These are phyloP conservation scores for Pampusana beccarii DNA, from an alignment of 2,113 vertebrate genomes.

Conservation along the genomic window DNA sequence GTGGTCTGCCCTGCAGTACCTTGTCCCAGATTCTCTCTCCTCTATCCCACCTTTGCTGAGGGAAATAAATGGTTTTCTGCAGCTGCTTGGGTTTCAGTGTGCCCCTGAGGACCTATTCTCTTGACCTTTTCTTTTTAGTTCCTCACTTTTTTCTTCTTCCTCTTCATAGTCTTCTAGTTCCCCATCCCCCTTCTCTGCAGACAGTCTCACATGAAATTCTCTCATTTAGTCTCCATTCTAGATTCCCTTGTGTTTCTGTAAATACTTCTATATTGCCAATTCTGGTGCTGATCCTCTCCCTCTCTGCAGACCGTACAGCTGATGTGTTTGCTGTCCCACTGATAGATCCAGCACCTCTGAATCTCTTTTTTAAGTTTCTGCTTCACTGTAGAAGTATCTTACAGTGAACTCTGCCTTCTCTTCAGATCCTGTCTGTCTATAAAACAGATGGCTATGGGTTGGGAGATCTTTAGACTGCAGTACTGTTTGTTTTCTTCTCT, in stretches of 20 bases:
- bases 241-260: not conserved
- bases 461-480: not conserved
- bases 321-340: not conserved
- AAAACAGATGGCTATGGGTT: not conserved
- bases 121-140: not conserved
- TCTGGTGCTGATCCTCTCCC: fast-evolving
- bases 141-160: not conserved
- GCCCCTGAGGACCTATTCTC: fast-evolving
- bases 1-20: not conserved
- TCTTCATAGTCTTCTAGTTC: not conserved
- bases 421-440: not conserved
- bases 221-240: not conserved
- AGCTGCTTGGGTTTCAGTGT: not conserved
- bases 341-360: not conserved
- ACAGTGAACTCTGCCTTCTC: not conserved
- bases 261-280: not conserved
- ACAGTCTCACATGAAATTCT: not conserved
- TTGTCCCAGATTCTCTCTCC: not conserved
- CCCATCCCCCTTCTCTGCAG: not conserved
- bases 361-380: not conserved
- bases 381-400: not conserved
- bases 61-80: not conserved
- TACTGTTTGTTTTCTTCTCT: not conserved
- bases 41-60: not conserved
- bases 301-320: not conserved